Conservation (phyloP, 2,888 invertebrate species). For the Herminia tarsipennalis region DNA sequence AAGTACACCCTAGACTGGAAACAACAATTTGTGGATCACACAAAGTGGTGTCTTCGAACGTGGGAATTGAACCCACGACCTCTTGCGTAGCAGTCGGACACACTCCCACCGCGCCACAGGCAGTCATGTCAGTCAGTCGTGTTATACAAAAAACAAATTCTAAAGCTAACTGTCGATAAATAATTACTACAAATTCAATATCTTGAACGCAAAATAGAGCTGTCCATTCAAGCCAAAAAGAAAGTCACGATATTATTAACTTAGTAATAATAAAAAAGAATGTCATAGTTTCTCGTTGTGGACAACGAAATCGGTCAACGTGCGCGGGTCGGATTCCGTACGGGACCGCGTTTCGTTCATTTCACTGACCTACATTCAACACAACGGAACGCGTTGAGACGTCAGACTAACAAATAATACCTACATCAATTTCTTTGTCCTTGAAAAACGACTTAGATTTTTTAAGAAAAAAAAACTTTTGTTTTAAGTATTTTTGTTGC, state of each 20-base stretch:
- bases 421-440: slow-evolving; percentile 44
- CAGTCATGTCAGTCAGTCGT: no score
- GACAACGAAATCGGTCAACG: slow-evolving; percentile 74
- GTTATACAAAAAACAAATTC: no score
- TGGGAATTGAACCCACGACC: no score
- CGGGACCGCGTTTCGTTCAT: slow-evolving; percentile 82
- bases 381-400: slow-evolving; percentile 52
- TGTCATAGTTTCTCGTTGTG: slow-evolving; percentile 66
- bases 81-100: no score
- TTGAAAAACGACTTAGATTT: slow-evolving; percentile 28
- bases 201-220: slow-evolving; percentile 13
- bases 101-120: no score
- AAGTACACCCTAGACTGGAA: no score
- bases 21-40: no score
- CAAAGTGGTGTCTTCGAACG: no score
- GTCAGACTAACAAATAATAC: slow-evolving; percentile 42
- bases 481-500: background rate
- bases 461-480: background rate
- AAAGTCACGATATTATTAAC: slow-evolving; percentile 37
- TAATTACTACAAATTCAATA: slow-evolving; percentile 8
- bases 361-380: slow-evolving; percentile 81
- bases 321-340: slow-evolving; percentile 76
- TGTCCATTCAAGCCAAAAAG: slow-evolving; percentile 32
- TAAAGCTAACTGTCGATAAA: no score
- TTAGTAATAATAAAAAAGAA: slow-evolving; percentile 58